These are phyloP conservation scores for Drosophila lini DNA, from an alignment of 1,140 invertebrate species.

Conservation along the genomic window DNA sequence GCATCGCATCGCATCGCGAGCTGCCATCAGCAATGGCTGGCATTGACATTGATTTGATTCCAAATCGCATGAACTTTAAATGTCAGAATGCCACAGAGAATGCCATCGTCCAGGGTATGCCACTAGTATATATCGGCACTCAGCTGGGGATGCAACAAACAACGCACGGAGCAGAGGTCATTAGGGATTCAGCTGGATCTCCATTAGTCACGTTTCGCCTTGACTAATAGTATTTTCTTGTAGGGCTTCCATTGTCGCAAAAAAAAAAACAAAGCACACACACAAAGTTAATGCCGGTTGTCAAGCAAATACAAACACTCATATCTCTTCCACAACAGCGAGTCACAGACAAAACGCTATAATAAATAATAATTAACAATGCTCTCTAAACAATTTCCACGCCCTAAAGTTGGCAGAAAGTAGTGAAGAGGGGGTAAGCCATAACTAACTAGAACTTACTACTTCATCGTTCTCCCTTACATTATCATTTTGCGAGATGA, in stretches of 20 bases:
- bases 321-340: constrained; percentile 23
- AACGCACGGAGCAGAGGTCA: constrained; percentile 17
- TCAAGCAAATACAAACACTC: constrained; percentile 23
- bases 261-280: constrained; percentile 6
- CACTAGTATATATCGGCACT: neutral
- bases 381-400: constrained; percentile 11
- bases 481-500: constrained; percentile 1
- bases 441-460: neutral
- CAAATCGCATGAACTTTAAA: constrained; percentile 39
- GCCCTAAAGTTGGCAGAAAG: constrained; percentile 1
- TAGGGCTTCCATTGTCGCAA: constrained; percentile 22
- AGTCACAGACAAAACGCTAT: constrained; percentile 11
- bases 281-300: constrained; percentile 33
- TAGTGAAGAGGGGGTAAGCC: neutral
- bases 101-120: constrained; percentile 7
- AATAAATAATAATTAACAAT: constrained; percentile 49
- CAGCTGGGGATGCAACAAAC: constrained; percentile 12
- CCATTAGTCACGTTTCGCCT: constrained; percentile 38
- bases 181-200: constrained; percentile 16
- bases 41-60: constrained; percentile 72
- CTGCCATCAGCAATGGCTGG: constrained; percentile 37
- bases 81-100: constrained; percentile 38
- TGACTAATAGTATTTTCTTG: constrained; percentile 48
- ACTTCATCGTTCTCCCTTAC: neutral
- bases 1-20: constrained; percentile 14